Evolutionary conservation across 2,888 invertebrate genomes (phyloP).

Genomic region (Scaptomyza reducta): DNA sequence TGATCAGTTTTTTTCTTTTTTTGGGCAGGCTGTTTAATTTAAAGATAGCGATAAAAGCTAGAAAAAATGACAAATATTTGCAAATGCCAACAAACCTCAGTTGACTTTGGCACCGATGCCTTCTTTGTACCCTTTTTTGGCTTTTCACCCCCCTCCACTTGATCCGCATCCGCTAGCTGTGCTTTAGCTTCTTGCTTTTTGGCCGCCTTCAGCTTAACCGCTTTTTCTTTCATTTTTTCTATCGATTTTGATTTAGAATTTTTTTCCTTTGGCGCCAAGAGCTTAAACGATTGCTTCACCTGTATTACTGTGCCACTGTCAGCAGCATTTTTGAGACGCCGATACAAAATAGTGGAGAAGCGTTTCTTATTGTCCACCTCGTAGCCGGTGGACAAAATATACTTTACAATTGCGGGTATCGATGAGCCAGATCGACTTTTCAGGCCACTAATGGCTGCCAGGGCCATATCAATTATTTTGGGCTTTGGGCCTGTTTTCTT

Average conservation of each 20-base stretch:
- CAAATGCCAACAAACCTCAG: slow-evolving; percentile 5
- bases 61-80: no score
- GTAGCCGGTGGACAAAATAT: slow-evolving; percentile 19
- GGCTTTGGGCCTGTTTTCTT: not conserved
- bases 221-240: slow-evolving; percentile 22
- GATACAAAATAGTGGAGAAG: not conserved
- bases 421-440: slow-evolving; percentile 36
- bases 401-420: slow-evolving; percentile 25
- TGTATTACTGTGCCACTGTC: slow-evolving; percentile 14
- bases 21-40: not conserved
- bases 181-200: slow-evolving; percentile 4
- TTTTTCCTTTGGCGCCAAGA: not conserved
- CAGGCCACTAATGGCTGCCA: slow-evolving; percentile 12
- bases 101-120: slow-evolving; percentile 5
- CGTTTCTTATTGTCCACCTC: slow-evolving; percentile 3
- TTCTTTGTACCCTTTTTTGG: not conserved
- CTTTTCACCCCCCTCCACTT: not conserved
- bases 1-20: not conserved
- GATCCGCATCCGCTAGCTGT: not conserved
- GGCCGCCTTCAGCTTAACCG: not conserved
- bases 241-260: not conserved
- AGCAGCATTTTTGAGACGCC: slow-evolving; percentile 13
- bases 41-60: not conserved
- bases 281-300: slow-evolving; percentile 34
- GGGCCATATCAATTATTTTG: not conserved